Evolutionary conservation across 2,113 vertebrate genomes (phyloP).

Genomic region (Phyllopteryx taeniolatus): DNA sequence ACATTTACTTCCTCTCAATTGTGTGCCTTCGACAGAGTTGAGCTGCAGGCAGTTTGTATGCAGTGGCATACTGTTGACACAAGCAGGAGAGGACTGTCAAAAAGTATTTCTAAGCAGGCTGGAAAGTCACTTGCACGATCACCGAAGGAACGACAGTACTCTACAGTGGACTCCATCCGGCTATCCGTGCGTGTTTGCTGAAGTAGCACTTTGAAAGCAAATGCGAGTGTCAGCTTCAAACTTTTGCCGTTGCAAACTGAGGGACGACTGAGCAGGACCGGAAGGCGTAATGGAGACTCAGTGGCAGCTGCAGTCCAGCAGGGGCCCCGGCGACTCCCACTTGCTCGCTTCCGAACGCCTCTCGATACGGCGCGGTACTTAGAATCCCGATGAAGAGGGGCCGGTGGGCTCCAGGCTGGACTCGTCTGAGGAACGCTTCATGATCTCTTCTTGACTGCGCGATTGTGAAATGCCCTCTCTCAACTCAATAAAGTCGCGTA

Average conservation of each 20-base stretch:
- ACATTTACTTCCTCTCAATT: conserved; percentile 23
- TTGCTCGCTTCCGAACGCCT: conserved; percentile 37
- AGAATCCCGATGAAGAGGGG: conserved; percentile 10
- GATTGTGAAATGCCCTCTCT: conserved; percentile 53
- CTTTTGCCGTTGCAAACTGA: neutral
- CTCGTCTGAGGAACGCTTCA: conserved; percentile 27
- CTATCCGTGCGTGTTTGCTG: conserved; percentile 35
- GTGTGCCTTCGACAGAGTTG: conserved; percentile 69
- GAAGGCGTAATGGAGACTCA: conserved; percentile 35
- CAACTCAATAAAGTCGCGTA: conserved; percentile 46
- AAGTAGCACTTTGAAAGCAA: conserved; percentile 19
- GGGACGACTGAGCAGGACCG: conserved; percentile 35
- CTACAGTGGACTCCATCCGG: conserved; percentile 25
- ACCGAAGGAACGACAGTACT: conserved; percentile 26
- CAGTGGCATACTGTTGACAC: conserved; percentile 3
- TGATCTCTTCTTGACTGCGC: conserved; percentile 45
- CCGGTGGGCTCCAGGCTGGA: conserved; percentile 26
- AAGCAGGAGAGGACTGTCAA: conserved; percentile 17
- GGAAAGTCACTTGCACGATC: conserved; percentile 43
- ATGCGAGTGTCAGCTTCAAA: neutral
- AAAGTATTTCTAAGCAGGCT: conserved; percentile 51
- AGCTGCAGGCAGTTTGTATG: conserved; percentile 47
- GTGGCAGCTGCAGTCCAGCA: conserved; percentile 55
- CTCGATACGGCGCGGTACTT: conserved; percentile 53
- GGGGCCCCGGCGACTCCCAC: conserved; percentile 37